phyloP scores from a whole-genome alignment of 2,888 invertebrate species.

The Panzeria rudis region DNA sequence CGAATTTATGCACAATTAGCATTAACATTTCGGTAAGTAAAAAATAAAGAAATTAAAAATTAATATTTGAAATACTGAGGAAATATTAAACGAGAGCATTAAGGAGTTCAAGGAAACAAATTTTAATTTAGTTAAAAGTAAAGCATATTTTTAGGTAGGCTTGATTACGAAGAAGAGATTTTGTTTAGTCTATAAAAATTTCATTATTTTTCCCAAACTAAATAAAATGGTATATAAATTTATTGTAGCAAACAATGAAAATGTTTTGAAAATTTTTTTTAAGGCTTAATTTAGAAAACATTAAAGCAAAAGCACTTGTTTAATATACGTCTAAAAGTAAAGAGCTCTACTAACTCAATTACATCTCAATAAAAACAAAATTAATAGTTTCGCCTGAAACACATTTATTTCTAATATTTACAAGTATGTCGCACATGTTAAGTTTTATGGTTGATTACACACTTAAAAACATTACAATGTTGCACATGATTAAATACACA shows the following conservation, averaged over 20 bases:
- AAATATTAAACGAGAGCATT: not conserved
- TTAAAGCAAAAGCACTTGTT: not conserved
- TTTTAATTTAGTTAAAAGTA: not conserved
- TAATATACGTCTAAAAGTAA: not conserved
- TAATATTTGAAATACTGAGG: not conserved
- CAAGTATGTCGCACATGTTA: not conserved
- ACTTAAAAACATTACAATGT: not conserved
- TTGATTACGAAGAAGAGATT: too few relatives aligned
- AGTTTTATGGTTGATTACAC: slow-evolving; percentile 16
- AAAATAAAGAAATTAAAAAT: not conserved
- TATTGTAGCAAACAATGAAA: too few relatives aligned
- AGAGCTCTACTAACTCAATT: not conserved
- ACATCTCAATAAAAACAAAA: not conserved
- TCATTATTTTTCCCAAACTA: too few relatives aligned
- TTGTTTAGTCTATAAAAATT: too few relatives aligned
- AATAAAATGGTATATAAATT: too few relatives aligned
- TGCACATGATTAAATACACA: slow-evolving; percentile 16
- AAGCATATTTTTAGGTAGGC: not conserved
- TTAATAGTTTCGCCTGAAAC: not conserved
- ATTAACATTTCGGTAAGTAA: slow-evolving; percentile 92
- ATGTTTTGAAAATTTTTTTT: too few relatives aligned
- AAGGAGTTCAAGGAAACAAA: not conserved
- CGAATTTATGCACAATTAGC: slow-evolving; percentile 94
- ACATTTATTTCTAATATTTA: slow-evolving; percentile 1
- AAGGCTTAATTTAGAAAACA: not conserved